Conservation (phyloP, 2,888 invertebrate species). For the Endotricha flammealis region DNA sequence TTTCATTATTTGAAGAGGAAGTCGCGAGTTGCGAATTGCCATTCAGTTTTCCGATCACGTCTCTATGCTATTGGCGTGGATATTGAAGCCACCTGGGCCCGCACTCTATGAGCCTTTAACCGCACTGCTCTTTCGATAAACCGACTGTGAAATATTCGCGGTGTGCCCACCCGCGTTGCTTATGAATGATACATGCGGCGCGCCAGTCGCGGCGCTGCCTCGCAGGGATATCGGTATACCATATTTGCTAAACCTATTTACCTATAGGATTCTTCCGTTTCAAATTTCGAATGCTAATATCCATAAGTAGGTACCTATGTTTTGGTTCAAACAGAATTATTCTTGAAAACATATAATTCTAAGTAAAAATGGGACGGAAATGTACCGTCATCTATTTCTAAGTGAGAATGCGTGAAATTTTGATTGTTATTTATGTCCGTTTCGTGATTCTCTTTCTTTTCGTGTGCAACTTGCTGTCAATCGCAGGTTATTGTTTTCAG, state of each 20-base stretch:
- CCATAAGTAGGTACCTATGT: too few relatives aligned
- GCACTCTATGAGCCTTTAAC: constrained; percentile 73
- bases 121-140: constrained; percentile 70
- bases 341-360: too few relatives aligned
- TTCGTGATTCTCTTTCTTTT: too few relatives aligned
- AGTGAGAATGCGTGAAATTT: too few relatives aligned
- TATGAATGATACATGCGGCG: constrained; percentile 72
- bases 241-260: background rate
- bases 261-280: background rate
- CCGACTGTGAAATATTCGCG: constrained; percentile 72
- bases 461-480: too few relatives aligned
- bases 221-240: constrained; percentile 1
- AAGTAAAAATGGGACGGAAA: too few relatives aligned
- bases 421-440: too few relatives aligned
- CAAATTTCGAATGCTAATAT: background rate
- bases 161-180: constrained; percentile 60
- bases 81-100: constrained; percentile 73
- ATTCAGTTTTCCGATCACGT: constrained; percentile 73
- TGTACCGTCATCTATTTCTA: too few relatives aligned
- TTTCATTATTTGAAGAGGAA: constrained; percentile 75
- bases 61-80: constrained; percentile 71
- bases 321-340: too few relatives aligned
- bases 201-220: constrained; percentile 30
- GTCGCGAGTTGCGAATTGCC: constrained; percentile 67
- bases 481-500: too few relatives aligned